Percentiles rank a stretch among this genome's conserved stretches.
These are phyloP conservation scores for Trissoscelio sp. DNA, from an alignment of 2,888 invertebrate species.

Conservation along the genomic window DNA sequence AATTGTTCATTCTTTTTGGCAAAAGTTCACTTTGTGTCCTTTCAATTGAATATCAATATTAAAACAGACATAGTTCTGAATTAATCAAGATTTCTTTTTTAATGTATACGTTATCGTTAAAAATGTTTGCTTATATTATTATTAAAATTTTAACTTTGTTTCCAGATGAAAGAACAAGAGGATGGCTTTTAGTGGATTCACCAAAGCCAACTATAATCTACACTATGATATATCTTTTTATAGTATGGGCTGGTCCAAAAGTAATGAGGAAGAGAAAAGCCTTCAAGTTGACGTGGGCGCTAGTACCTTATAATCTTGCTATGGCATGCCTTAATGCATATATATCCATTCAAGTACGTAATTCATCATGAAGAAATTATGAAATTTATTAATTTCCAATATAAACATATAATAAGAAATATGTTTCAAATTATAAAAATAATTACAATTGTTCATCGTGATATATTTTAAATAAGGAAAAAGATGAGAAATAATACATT, in stretches of 20 bases:
- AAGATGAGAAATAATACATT: slow-evolving; percentile 18
- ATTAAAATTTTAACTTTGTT: slow-evolving; percentile 68
- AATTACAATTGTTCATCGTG: not conserved
- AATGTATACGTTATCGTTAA: too few species aligned
- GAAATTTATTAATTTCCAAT: not conserved
- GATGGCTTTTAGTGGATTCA: slow-evolving; percentile 94
- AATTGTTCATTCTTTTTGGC: too few species aligned
- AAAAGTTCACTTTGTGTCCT: too few species aligned
- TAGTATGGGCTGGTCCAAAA: slow-evolving; percentile 92
- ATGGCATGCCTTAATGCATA: slow-evolving; percentile 93
- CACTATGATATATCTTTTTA: slow-evolving; percentile 89
- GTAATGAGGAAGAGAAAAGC: slow-evolving; percentile 91
- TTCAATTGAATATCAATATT: too few species aligned
- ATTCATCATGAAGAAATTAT: not conserved
- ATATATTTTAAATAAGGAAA: not conserved
- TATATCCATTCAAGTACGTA: slow-evolving; percentile 90
- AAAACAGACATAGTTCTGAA: too few species aligned
- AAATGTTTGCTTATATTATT: not conserved
- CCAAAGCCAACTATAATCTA: slow-evolving; percentile 89
- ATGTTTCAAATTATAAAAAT: not conserved
- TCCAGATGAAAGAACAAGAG: slow-evolving; percentile 91
- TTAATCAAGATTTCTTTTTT: too few species aligned
- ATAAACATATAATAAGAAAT: not conserved
- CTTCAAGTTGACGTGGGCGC: slow-evolving; percentile 89
- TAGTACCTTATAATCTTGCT: slow-evolving; percentile 93